Percentiles rank a stretch among this genome's conserved stretches.
Conservation (phyloP, 2,797 vertebrate species). For the Synanceia verrucosa region DNA sequence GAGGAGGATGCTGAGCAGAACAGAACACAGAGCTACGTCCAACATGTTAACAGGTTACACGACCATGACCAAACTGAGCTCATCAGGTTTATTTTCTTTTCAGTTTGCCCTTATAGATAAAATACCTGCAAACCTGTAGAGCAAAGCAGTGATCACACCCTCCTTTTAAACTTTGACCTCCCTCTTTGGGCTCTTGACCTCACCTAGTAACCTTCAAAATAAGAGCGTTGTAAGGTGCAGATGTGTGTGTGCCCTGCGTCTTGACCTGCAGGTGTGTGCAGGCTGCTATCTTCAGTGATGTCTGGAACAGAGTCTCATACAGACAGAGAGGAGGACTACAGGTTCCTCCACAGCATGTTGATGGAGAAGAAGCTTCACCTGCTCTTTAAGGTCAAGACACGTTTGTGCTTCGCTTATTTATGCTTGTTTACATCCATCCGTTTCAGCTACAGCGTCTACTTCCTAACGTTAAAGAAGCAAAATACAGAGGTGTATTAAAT, state of each 20-base stretch:
- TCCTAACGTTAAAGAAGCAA: not conserved
- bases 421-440: not conserved
- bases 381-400: slow-evolving; percentile 84
- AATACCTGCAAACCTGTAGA: not conserved
- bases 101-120: not conserved
- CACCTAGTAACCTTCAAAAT: slow-evolving; percentile 14
- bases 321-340: slow-evolving; percentile 93
- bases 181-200: slow-evolving; percentile 27
- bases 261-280: slow-evolving; percentile 87
- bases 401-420: not conserved
- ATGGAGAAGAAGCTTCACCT: slow-evolving; percentile 95
- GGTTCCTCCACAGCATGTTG: slow-evolving; percentile 95
- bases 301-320: slow-evolving; percentile 88
- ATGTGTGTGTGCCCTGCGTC: not conserved
- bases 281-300: slow-evolving; percentile 86
- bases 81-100: not conserved
- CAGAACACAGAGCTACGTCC: slow-evolving; percentile 50
- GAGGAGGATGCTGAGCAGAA: slow-evolving; percentile 49
- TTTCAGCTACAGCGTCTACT: not conserved
- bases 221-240: slow-evolving; percentile 15
- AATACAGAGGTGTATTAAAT: not conserved
- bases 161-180: slow-evolving; percentile 39
- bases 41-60: not conserved
- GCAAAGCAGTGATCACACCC: slow-evolving; percentile 5
- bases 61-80: not conserved